Percentiles rank a stretch among this genome's conserved stretches.
Conservation (phyloP, 1,140 invertebrate genomes). For the Polyergus mexicanus region DNA sequence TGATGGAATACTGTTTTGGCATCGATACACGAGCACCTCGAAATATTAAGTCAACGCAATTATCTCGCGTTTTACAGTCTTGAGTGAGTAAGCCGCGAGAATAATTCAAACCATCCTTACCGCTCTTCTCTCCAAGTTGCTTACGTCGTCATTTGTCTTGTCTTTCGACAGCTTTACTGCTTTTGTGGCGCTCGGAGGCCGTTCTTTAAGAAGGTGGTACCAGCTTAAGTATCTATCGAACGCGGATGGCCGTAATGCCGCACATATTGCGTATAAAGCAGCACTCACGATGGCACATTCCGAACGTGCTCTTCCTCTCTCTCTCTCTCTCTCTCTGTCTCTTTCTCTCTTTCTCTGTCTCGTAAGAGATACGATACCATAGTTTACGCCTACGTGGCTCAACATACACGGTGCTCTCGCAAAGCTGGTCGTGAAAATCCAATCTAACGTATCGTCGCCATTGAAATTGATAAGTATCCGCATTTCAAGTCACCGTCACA, state of each 20-base stretch:
- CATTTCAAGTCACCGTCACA: constrained; percentile 35
- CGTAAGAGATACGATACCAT: constrained; percentile 63
- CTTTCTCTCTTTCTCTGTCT: constrained; percentile 3
- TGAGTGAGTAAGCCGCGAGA: constrained; percentile 17
- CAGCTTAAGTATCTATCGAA: constrained; percentile 66
- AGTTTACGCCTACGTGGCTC: constrained; percentile 66
- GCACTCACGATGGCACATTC: constrained; percentile 71
- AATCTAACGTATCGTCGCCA: constrained; percentile 51
- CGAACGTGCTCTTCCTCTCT: constrained; percentile 47
- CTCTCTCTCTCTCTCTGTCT: neutral
- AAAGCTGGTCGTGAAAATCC: constrained; percentile 55
- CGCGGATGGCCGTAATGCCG: constrained; percentile 74
- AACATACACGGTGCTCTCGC: constrained; percentile 41
- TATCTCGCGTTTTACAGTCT: constrained; percentile 36
- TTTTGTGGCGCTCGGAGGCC: constrained; percentile 40
- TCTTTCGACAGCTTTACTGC: constrained; percentile 60
- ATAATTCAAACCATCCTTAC: constrained; percentile 23
- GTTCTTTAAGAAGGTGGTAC: constrained; percentile 53
- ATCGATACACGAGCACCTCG: neutral
- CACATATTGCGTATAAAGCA: constrained; percentile 76
- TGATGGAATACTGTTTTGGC: constrained; percentile 36
- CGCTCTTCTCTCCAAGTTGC: constrained; percentile 18
- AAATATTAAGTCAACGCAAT: constrained; percentile 45
- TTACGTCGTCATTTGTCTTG: constrained; percentile 54
- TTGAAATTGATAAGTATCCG: constrained; percentile 55